Evolutionary conservation across 1,140 invertebrate genomes (phyloP).

Genomic region (Solenopsis fugax): DNA sequence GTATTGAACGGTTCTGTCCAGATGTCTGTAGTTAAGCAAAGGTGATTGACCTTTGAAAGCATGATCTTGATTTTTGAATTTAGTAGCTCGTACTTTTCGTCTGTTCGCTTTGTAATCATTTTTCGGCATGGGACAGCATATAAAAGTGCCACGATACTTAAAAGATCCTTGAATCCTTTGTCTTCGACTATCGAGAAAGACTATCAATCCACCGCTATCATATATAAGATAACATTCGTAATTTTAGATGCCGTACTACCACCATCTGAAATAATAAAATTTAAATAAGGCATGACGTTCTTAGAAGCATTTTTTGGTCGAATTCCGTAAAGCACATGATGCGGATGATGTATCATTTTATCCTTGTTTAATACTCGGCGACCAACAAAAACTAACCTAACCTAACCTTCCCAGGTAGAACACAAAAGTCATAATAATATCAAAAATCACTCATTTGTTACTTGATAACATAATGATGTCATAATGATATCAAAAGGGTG

Average conservation of each 20-base stretch:
- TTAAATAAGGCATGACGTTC: neutral
- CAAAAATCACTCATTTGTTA: no score
- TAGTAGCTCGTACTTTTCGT: neutral
- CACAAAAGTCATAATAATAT: no score
- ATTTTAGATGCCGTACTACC: neutral
- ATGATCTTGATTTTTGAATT: neutral
- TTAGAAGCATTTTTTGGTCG: no score
- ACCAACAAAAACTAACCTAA: no score
- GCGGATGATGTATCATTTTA: no score
- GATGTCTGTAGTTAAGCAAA: neutral
- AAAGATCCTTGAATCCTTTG: neutral
- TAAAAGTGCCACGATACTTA: neutral
- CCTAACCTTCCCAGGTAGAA: no score
- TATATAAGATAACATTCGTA: neutral
- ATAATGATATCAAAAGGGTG: no score
- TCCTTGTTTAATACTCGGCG: no score
- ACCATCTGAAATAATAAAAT: slow-evolving; percentile 1
- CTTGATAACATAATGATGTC: no score
- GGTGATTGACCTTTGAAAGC: neutral
- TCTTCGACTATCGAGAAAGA: neutral
- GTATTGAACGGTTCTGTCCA: neutral
- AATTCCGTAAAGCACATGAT: no score
- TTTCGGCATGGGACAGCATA: neutral
- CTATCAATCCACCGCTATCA: neutral
- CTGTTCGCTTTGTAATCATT: neutral